Conservation (phyloP, 2,113 vertebrate genomes). For the Harpagus bidentatus region DNA sequence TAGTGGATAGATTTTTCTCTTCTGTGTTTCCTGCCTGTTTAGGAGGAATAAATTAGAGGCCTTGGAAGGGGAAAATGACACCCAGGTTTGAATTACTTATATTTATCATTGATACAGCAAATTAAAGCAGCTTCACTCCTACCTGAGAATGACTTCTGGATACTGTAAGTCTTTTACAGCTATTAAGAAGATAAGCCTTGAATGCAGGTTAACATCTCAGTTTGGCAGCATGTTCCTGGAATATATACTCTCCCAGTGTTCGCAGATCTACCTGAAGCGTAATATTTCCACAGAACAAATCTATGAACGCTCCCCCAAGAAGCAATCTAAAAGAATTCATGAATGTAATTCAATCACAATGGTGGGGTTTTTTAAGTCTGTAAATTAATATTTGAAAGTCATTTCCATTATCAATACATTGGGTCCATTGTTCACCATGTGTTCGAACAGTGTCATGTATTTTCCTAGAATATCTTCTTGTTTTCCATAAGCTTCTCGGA, state of each 20-base stretch:
- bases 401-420: neutral
- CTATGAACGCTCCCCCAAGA: neutral
- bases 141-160: neutral
- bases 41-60: neutral
- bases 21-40: neutral
- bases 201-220: neutral
- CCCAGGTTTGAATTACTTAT: neutral
- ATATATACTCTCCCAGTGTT: neutral
- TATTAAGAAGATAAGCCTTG: neutral
- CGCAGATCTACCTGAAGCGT: neutral
- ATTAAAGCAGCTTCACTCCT: neutral
- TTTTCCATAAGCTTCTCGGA: neutral
- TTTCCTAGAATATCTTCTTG: neutral
- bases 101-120: neutral
- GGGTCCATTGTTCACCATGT: neutral
- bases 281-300: neutral
- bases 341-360: neutral
- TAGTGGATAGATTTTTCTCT: neutral
- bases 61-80: neutral
- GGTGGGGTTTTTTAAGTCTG: accelerated
- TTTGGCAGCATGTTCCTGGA: neutral
- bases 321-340: neutral
- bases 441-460: neutral
- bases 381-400: neutral
- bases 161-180: neutral